phyloP scores from a whole-genome alignment of 2,797 vertebrate genomes.

The Melanogrammus aeglefinus region DNA sequence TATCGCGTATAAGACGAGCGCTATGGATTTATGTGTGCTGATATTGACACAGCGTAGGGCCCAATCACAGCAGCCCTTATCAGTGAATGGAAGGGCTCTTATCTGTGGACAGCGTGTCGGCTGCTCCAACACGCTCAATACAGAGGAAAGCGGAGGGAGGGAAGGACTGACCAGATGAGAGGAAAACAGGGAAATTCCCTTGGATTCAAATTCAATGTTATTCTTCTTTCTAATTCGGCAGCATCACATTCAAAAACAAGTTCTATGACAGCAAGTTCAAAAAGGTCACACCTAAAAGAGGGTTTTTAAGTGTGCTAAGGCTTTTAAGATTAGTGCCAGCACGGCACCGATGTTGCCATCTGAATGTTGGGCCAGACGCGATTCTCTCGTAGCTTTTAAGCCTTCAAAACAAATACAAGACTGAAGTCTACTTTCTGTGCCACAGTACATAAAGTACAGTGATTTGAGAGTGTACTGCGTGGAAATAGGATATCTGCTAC shows the following conservation, averaged over 20 bases:
- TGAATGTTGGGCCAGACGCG: background rate
- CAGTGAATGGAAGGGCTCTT: slow-evolving; percentile 40
- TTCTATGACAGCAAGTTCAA: slow-evolving; percentile 7
- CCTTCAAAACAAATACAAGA: background rate
- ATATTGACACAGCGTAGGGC: too few species aligned
- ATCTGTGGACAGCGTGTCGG: slow-evolving; percentile 44
- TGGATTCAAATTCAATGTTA: background rate
- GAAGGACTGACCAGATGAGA: too few species aligned
- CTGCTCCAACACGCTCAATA: background rate
- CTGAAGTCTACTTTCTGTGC: background rate
- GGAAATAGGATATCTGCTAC: too few species aligned
- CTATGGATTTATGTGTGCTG: too few species aligned
- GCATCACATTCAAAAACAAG: too few species aligned
- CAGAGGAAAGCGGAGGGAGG: background rate
- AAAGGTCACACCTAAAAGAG: too few species aligned
- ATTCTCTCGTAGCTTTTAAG: background rate
- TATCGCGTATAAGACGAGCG: too few species aligned
- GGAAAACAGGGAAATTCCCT: background rate
- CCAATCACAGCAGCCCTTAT: slow-evolving; percentile 33
- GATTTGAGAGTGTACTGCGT: too few species aligned
- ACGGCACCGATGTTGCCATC: background rate
- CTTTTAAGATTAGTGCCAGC: too few species aligned
- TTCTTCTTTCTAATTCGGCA: too few species aligned
- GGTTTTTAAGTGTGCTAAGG: too few species aligned
- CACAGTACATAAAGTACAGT: too few species aligned